Base-by-base conservation (phyloP, 1,140 invertebrate species). In the Heterodera schachtii region DNA sequence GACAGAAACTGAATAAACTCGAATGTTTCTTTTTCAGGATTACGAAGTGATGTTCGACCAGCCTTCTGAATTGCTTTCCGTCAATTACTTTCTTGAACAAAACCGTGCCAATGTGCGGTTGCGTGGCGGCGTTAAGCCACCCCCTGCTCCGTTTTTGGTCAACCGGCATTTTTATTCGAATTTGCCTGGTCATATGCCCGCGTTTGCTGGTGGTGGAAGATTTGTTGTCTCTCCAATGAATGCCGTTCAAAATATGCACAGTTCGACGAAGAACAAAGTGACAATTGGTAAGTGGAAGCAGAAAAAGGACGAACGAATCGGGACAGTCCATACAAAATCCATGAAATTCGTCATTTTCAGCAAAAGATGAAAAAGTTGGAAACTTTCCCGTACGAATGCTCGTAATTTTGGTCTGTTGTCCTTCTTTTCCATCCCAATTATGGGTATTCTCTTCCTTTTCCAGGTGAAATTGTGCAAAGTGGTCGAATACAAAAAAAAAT, bases 341-440 rank as follows among this genome's bases (percentile, higher is more conserved):
- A 19, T 3, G 49, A 46, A 75, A 49, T 75, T 75, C 6, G 7
- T 49, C 3, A 60, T 74, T 74, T 86, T 46, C 49, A 84, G 85
- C 44, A 1, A 85, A 79, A 31, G 85, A 86, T 66, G 85, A 86
- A 57, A 86, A 86, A 73, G 85, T 86, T 11, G 85, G 85, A 16
- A 86, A 86, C 41, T 86, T 86, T n/a, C 85, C 85, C 6, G 79
- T 86, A 5, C 67, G 85, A 77, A 87, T 86, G 85, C 79, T 86
- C 7, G 85, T 86, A 11, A 86, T 86, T 82, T 70, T 86, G 8
- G 85, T 86, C 7, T 3, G 16, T 16, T n/a, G 11, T 52, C 19
- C 11, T 16, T 64, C 57, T 64, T 64, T 64, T 19, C 11, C 11
- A 16, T 64, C 19, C 16, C 57, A 19, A 1, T 52, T 52, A 52